Base-by-base conservation (phyloP, 2,888 invertebrate species). In the Onchidella celtica region DNA sequence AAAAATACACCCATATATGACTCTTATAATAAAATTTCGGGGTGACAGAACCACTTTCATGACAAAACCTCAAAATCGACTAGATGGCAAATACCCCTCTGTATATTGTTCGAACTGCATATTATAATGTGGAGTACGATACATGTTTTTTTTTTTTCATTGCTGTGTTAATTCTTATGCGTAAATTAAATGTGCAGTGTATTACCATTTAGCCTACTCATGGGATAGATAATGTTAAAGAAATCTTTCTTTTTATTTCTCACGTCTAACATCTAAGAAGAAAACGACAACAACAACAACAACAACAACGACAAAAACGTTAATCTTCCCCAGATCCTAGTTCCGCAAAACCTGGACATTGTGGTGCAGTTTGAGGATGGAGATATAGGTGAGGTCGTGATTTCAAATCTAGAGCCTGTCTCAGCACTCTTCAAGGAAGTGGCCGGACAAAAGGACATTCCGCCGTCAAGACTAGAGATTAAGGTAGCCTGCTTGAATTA, bases 321-420 rank as follows among this genome's bases (percentile, higher is more conserved):
- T n/a, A n/a, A n/a, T n/a, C 21, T 27, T 4, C 6, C 32, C 3
- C 47, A 70, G 70, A 70, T 70, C n/a, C 17, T 70, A 29, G 38
- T 70, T 2, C 70, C 70, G 6, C 70, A 70, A 27, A 47, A 24
- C 47, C 38, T 70, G 27, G 27, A 4, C 47, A 24, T 70, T 32
- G 27, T 47, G 3, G 29, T 70, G 2, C 21, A n/a, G 11, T 24
- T 40, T 9, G 27, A 21, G 17, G 70, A 70, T 47, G 70, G 47
- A 29, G 68, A 32, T 14, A 21, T 34, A 21, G 32, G 21, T 11
- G 59, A 73, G 36, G 47, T 73, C 17, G 55, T 34, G 1, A 57
- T 57, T 2, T 55, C 73, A 11, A 73, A 73, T 27, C 59, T 73
- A 21, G 59, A 73, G 59, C 73, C 73, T 2, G 73, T 73, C 17